These are phyloP conservation scores for Sebastes kiyomatsui DNA, from an alignment of 2,797 vertebrate species.

Conservation along the genomic window DNA sequence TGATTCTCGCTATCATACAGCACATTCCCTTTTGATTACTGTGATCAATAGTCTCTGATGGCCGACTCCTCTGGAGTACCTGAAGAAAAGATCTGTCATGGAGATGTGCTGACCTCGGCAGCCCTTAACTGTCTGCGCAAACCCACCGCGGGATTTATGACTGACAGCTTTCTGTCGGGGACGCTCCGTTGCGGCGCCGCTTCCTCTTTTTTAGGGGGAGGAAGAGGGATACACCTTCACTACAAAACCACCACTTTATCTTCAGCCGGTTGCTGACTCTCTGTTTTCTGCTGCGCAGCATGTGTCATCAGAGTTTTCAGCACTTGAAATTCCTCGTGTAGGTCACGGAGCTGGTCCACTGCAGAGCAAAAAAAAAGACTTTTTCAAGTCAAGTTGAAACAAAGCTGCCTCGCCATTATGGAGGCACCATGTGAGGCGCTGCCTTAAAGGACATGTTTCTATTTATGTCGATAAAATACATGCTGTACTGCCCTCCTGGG, in stretches of 20 bases:
- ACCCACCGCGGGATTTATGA: slow-evolving; percentile 57
- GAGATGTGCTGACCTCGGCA: slow-evolving; percentile 63
- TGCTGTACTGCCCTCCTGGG: background rate
- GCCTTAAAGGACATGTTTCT: slow-evolving; percentile 7
- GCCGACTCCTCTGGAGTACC: slow-evolving; percentile 35
- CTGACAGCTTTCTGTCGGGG: slow-evolving; percentile 44
- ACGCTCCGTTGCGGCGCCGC: background rate
- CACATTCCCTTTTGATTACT: slow-evolving; percentile 69
- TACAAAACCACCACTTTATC: slow-evolving; percentile 11
- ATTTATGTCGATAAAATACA: background rate
- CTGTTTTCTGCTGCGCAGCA: slow-evolving; percentile 9
- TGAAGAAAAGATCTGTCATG: slow-evolving; percentile 55
- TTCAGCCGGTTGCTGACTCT: slow-evolving; percentile 36
- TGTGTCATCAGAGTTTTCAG: slow-evolving; percentile 26
- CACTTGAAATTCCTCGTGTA: slow-evolving; percentile 6
- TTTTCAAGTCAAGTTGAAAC: slow-evolving; percentile 22
- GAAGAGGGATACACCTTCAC: background rate
- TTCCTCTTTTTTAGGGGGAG: slow-evolving; percentile 1
- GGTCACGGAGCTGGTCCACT: slow-evolving; percentile 18
- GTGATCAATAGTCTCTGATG: slow-evolving; percentile 72
- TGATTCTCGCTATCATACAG: slow-evolving; percentile 62
- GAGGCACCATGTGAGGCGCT: background rate
- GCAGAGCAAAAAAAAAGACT: slow-evolving; percentile 20
- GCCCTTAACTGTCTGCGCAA: slow-evolving; percentile 40
- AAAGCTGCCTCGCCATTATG: slow-evolving; percentile 10